Conservation (phyloP, 1,140 invertebrate species). For the Trissolcus basalis region DNA sequence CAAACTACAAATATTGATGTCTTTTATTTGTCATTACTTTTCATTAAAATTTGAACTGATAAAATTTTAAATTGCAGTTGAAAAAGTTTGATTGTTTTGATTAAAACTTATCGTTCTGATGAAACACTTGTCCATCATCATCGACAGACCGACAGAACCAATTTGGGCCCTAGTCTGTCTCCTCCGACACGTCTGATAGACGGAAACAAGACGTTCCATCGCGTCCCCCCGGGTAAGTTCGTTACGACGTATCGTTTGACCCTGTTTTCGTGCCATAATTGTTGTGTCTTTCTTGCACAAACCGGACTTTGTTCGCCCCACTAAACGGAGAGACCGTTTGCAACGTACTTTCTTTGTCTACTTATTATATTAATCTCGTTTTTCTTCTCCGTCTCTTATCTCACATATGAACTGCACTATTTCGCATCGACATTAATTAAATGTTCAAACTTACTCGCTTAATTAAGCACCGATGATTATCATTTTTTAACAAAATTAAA, state of each 20-base stretch:
- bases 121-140: slow-evolving; percentile 1
- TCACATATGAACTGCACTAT: not conserved
- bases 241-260: slow-evolving; percentile 34
- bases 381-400: not conserved
- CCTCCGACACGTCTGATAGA: not conserved
- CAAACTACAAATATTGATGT: no score
- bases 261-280: slow-evolving; percentile 44
- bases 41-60: no score
- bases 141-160: slow-evolving; percentile 5
- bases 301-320: no score
- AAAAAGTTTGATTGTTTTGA: not conserved
- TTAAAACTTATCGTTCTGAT: no score
- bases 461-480: not conserved
- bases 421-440: not conserved
- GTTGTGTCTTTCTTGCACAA: not conserved
- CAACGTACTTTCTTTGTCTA: slow-evolving; percentile 2
- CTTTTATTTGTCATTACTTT: no score
- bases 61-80: not conserved
- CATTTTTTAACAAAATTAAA: not conserved
- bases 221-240: not conserved
- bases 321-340: not conserved
- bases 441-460: slow-evolving; percentile 1
- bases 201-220: slow-evolving; percentile 11
- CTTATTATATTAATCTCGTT: not conserved
- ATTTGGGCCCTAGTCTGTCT: slow-evolving; percentile 1